Evolutionary conservation across 2,113 vertebrate genomes (phyloP), one percentile per base, ranked within the genome.

Genomic region (Spheniscus mendiculus): DNA sequence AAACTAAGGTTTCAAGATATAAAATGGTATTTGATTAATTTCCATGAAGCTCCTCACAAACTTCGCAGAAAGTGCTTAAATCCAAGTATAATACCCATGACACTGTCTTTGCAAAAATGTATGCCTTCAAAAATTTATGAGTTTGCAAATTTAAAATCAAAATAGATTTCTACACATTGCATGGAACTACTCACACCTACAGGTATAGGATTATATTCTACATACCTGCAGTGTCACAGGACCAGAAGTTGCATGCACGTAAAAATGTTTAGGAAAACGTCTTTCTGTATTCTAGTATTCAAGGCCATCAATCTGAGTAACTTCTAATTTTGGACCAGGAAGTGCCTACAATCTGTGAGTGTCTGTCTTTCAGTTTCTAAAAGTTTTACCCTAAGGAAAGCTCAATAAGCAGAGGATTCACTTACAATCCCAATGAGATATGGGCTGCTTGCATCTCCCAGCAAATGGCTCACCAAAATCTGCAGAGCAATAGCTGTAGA

Each of bases 371-470:
- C 27, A 50, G 19, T 44, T 62, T 69, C 45, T 44, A 26, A 16
- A 55, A 6, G 19, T 29, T 77, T 66, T 34, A 30, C 44, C 17
- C 10, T 5, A 38, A 53, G n/a, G 30, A 59, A 71, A 63, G 58
- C 10, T 50, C 55, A 44, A 4, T 16, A 53, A 72, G 21, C 62
- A 83, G 20, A 72, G 30, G 34, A 53, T 83, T 70, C 59, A 97
- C 99, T 98, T 97, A 99, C 99, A 55, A 20, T 29, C 4, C 99
- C 99, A 38, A 99, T 53, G 9, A 99, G 96, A 86, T 98, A 99
- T 0, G 99, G 98, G 95, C 99, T 99, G 70, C 98, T 98, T 15
- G 99, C 98, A 49, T 99, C 99, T 42, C 99, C 99, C 63, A 99
- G 98, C 20, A 99, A 97, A 79, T 99, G 99, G 85, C 97, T 97